A percentile compares a stretch with the other conserved stretches of the same genome.
Conservation (phyloP, 2,888 invertebrate species). For the Phalera bucephala region DNA sequence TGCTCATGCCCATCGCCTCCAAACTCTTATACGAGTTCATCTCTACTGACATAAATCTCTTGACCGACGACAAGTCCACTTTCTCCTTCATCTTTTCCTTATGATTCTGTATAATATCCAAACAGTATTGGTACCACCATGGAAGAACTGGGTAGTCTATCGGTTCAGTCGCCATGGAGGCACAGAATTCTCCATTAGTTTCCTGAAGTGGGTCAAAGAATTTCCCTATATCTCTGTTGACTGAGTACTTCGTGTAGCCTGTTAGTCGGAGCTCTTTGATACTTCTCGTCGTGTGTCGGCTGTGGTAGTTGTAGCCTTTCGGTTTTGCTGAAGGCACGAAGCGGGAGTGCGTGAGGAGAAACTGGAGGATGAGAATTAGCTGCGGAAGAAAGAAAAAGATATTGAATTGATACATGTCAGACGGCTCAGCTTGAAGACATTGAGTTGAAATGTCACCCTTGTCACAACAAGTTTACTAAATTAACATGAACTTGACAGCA, state of each 20-base stretch:
- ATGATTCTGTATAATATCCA: conserved; percentile 29
- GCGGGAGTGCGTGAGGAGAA: not conserved
- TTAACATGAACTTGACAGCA: no score
- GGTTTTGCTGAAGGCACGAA: not conserved
- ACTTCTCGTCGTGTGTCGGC: no score
- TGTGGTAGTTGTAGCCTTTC: not conserved
- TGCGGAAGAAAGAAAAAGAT: not conserved
- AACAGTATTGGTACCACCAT: conserved; percentile 58
- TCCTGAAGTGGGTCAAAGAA: conserved; percentile 21
- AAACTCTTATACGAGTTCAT: conserved; percentile 26
- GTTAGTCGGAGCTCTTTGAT: no score
- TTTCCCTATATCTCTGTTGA: not conserved
- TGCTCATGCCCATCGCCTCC: not conserved
- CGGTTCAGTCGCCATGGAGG: conserved; percentile 27
- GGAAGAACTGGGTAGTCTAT: conserved; percentile 41
- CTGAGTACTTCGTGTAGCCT: no score
- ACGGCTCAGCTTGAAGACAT: no score
- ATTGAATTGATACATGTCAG: no score
- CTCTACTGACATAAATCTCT: conserved; percentile 24
- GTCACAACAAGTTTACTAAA: no score
- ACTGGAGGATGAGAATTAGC: not conserved
- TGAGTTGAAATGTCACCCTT: no score
- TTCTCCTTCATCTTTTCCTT: conserved; percentile 2
- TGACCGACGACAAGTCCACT: not conserved
- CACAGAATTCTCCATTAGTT: conserved; percentile 47